phyloP scores from a whole-genome alignment of 2,113 vertebrate genomes.

The Neomonachus schauinslandi region DNA sequence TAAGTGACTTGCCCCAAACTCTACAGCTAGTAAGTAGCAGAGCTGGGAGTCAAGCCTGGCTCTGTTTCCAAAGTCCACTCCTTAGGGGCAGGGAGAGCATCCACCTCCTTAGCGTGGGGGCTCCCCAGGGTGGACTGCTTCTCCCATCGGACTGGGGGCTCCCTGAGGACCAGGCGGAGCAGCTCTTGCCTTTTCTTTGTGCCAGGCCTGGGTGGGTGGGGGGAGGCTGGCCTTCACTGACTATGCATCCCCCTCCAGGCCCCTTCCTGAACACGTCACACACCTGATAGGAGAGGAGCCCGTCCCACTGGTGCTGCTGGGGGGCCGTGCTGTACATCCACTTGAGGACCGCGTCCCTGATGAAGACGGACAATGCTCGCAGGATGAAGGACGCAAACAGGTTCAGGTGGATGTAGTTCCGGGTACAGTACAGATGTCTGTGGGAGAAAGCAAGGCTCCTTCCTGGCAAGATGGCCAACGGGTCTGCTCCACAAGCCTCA shows the following conservation, averaged over 20 bases:
- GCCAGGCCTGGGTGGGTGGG: neutral
- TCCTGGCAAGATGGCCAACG: neutral
- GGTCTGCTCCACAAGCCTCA: rapidly evolving
- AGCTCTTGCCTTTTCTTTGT: neutral
- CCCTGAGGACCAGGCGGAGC: neutral
- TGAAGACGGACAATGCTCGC: conserved; percentile 93
- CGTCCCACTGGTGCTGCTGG: conserved; percentile 87
- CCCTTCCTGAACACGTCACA: neutral
- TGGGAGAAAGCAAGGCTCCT: conserved; percentile 44
- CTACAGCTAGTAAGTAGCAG: neutral
- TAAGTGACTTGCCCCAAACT: neutral
- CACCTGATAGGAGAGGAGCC: conserved; percentile 91
- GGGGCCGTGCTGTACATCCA: conserved; percentile 90
- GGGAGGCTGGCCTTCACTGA: neutral
- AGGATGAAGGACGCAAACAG: conserved; percentile 97
- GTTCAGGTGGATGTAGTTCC: conserved; percentile 98
- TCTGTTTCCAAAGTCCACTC: neutral
- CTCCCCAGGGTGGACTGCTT: neutral
- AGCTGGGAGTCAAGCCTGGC: neutral
- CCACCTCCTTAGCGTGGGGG: neutral
- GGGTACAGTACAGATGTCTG: conserved; percentile 96
- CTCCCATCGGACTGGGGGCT: neutral
- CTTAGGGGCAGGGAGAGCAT: neutral
- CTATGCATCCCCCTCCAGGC: neutral
- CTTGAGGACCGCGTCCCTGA: conserved; percentile 93